Evolutionary conservation across 2,113 vertebrate species (phyloP), one percentile per base, ranked within the genome.

Genomic region (Anseranas semipalmata): DNA sequence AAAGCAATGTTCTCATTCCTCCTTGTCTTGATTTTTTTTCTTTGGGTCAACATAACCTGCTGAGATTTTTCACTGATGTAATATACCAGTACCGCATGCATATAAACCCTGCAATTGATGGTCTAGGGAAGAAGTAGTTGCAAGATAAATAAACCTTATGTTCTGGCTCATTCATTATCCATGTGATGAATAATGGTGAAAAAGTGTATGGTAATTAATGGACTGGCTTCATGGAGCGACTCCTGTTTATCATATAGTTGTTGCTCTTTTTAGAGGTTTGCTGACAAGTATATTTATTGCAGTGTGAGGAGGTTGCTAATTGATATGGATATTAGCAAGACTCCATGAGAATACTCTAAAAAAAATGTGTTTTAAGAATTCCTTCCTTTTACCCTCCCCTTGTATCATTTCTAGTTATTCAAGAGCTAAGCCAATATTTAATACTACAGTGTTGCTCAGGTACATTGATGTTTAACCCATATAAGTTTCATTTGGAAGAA

Each of bases 81-180:
- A 60, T 78, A 35, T 3, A 63, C 22, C 35, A 20, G 25, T 48
- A n/a, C 21, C n/a, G 33, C n/a, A 22, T 32, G 28, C 48, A 48
- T 46, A 63, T 87, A 90, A 75, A 19, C 27, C 75, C 56, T 79
- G 41, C 77, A 70, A 25, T 45, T 82, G 58, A 60, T 13, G 13
- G 52, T 85, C 48, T 79, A 45, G 35, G 22, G 27, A 48, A 27
- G 16, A 87, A 89, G 58, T 81, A 79, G 81, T 89, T 20, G 53
- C 24, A 87, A 79, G 56, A 87, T 48, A 82, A 63, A 91, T 78
- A 95, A 91, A 90, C 66, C 60, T 87, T 93, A 56, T 60, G 33
- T 72, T 89, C 60, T 48, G 81, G 60, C 52, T 96, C 84, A 75
- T 89, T 95, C 85, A 59, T 94, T 96, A 73, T 81, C 89, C 15